Evolutionary conservation across 2,888 invertebrate genomes (phyloP).

Genomic region (Meliscaeva auricollis): DNA sequence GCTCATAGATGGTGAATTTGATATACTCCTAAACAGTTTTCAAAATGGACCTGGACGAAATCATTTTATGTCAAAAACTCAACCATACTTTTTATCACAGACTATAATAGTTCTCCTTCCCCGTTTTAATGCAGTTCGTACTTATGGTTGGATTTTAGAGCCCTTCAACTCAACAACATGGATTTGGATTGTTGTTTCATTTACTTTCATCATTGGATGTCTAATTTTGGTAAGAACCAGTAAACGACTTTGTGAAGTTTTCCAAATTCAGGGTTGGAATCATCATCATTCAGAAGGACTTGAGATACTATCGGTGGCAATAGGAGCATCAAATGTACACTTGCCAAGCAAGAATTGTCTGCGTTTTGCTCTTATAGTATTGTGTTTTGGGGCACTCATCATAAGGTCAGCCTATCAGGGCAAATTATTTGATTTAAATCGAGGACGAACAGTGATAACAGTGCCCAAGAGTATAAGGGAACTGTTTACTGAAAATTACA

Average conservation of each 20-base stretch:
- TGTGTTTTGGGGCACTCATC: neutral
- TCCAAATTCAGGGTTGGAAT: too few species aligned
- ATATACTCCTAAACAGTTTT: neutral
- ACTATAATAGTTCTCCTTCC: neutral
- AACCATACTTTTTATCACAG: neutral
- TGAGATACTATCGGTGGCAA: neutral
- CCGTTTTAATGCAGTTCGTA: neutral
- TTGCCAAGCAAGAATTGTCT: neutral
- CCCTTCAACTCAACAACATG: neutral
- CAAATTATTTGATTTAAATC: neutral
- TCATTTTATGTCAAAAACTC: neutral
- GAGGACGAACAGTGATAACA: neutral
- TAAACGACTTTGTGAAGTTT: too few species aligned
- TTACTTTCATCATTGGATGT: neutral
- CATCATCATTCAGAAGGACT: neutral
- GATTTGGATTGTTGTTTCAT: neutral
- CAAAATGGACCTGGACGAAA: neutral
- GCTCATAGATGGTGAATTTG: neutral
- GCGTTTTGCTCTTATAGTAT: neutral
- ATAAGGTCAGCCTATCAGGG: neutral
- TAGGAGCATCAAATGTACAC: neutral
- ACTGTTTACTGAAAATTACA: conserved; percentile 9
- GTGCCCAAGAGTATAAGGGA: neutral
- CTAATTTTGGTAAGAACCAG: neutral
- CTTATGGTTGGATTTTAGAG: neutral